Base-by-base conservation (phyloP, 2,797 vertebrate species). In the Gila robusta region DNA sequence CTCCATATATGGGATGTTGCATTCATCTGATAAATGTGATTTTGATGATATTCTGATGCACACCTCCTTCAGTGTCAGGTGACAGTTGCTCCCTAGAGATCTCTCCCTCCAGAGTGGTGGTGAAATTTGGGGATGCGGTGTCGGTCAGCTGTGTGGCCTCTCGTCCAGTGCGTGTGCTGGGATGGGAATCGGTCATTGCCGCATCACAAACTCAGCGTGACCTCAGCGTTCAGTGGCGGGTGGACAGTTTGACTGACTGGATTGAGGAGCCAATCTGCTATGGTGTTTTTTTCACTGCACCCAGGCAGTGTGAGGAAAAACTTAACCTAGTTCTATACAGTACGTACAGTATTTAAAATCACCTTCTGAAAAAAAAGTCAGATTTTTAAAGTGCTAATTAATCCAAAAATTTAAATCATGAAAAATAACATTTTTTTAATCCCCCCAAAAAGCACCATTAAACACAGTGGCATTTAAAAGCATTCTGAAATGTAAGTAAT, bases 241-340 rank as follows among this genome's bases (percentile, higher is more conserved):
- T 95, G 8, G 94, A 96, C 91, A 96, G 95, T 54, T 94, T 96
- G 87, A 96, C 95, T 10, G 95, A 96, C 37, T 96, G 96, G 96
- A 96, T 96, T 67, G 96, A 96, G 80, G 96, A 96, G 86, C 96
- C 96, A 10, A 96, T 96, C 90, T 96, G 96, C 89, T 96, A 96
- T 9, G 96, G 95, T 16, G 95, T 96, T 67, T 96, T 96, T 84
- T 96, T 95, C 91, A 96, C 95, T n/a, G 94, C 94, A 37, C 96
- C 96, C 1, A 93, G 94, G 81, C 96, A 96, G 87, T 96, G 96
- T 49, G 95, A 96, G 88, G 95, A 96, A 88, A 96, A 96, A 81
- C 95, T 96, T 79, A 96, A 96, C 91, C 95, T 96, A 0, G 92
- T 96, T 72, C 94, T 96, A 52, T 96, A 95, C 92, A 96, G 96